Evolutionary conservation across 2,113 vertebrate species (phyloP), one percentile per base, ranked within the genome.

Genomic region (Thamnaconus septentrionalis): DNA sequence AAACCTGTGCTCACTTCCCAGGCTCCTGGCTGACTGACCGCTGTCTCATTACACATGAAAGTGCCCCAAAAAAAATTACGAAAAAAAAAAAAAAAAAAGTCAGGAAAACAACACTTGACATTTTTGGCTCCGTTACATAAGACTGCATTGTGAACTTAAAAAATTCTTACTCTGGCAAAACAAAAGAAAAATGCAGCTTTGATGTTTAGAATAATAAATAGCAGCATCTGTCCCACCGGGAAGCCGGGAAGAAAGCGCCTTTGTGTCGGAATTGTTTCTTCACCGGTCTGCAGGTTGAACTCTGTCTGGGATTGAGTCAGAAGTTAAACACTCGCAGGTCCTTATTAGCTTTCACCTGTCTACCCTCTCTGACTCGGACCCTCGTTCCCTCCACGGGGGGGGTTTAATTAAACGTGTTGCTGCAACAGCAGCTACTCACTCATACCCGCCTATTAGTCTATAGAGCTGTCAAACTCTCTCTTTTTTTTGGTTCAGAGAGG

Each of bases 151-250:
- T 90, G 71, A 59, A 74, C 76, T 69, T 56, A 59, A 73, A 83
- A 80, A 69, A 71, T 69, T 68, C 80, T 63, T 63, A 61, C 61
- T 56, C 4, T 4, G 42, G 42, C 55, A 73, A 75, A 71, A 86
- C 79, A 87, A 85, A 88, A 82, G 70, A 61, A 77, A 87, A 87
- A 87, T 81, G 75, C 56, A 61, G 64, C 86, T 90, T 91, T 91
- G 90, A 91, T 89, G 80, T 81, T 83, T 84, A 57, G 66, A 90
- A 90, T 88, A 89, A 90, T 88, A 90, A 90, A 89, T 87, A 87
- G 40, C 73, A 74, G 81, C 83, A 82, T 84, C 76, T 85, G 85
- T 88, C 79, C 78, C 80, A 0, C 18, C 53, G 61, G 69, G 65
- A 73, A 70, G 45, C 6, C 5, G 53, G 44, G 70, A 81, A 85